These are phyloP conservation scores for Malurus alboscapulatus DNA, from an alignment of 2,113 vertebrate species.

Conservation along the genomic window DNA sequence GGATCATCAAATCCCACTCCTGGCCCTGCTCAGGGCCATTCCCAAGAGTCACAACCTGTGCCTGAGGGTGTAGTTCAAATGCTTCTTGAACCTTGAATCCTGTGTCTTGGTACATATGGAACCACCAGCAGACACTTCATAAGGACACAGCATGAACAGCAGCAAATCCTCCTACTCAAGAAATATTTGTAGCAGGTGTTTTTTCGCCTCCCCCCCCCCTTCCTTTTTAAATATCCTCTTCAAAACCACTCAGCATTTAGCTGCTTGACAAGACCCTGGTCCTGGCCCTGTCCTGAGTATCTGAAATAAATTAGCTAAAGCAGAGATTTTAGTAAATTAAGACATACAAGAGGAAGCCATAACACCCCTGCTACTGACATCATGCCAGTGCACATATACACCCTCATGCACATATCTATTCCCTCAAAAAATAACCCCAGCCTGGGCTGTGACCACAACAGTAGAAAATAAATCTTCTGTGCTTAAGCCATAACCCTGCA, in stretches of 20 bases:
- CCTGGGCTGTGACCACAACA: neutral
- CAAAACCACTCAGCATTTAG: neutral
- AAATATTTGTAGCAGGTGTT: neutral
- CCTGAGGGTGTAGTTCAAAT: neutral
- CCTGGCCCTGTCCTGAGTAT: neutral
- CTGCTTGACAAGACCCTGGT: neutral
- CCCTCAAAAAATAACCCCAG: neutral
- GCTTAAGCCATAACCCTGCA: neutral
- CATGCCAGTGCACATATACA: neutral
- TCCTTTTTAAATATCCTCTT: neutral
- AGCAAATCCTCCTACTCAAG: neutral
- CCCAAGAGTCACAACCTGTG: neutral
- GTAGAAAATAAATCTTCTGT: neutral
- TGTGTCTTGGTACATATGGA: fast-evolving
- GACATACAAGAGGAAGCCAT: neutral
- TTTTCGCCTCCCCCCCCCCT: fast-evolving
- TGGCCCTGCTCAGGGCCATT: neutral
- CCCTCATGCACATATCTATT: neutral
- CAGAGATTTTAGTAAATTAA: neutral
- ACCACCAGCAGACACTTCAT: neutral
- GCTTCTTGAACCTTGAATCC: neutral
- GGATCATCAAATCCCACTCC: neutral
- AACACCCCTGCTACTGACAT: neutral
- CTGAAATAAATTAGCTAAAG: neutral
- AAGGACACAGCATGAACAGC: neutral